Evolutionary conservation across 2,113 vertebrate genomes (phyloP), one percentile per base, ranked within the genome.

Genomic region (Sinocyclocheilus anophthalmus): DNA sequence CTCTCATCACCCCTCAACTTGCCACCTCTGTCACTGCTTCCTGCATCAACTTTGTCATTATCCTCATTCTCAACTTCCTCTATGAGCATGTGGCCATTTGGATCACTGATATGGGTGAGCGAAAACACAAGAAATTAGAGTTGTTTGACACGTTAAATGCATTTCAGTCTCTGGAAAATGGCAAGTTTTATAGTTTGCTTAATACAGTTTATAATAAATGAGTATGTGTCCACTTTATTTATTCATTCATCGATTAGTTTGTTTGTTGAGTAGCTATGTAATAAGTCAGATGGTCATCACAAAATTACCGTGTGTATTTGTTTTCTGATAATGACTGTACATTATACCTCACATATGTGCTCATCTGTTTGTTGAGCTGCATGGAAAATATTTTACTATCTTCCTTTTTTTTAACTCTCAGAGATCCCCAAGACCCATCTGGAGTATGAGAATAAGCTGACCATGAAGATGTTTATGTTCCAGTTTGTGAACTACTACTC

Each of bases 401-500:
- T 45, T 70, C 2, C 9, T 72, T 92, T 91, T 6, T 6, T 81
- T 84, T 85, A 37, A 22, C 5, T 48, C 22, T 80, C 93, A 97
- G 97, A 99, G 96, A 99, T 93, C 96, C 97, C 97, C 73, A 96
- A 97, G 89, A 99, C 98, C 0, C 97, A 99, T 92, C 96, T 97
- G 0, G 98, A 99, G 90, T 99, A 97, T 96, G 98, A 99, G 93
- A 99, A 99, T 96, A 99, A 97, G 94, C 98, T 99, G 88, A 98
- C 97, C 87, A 92, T 98, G 93, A 99, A 99, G 95, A 99, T 99
- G 98, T 99, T 99, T 94, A 96, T 98, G 90, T 99, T 99, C 93
- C 98, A 99, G 92, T 99, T 99, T 91, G 97, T 99, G 93, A 99
- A 99, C 92, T 95, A 99, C 93, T 99, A 99, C 94, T 98, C 97